phyloP scores from a whole-genome alignment of 2,888 invertebrate species.

The Drosophila aldrichi region DNA sequence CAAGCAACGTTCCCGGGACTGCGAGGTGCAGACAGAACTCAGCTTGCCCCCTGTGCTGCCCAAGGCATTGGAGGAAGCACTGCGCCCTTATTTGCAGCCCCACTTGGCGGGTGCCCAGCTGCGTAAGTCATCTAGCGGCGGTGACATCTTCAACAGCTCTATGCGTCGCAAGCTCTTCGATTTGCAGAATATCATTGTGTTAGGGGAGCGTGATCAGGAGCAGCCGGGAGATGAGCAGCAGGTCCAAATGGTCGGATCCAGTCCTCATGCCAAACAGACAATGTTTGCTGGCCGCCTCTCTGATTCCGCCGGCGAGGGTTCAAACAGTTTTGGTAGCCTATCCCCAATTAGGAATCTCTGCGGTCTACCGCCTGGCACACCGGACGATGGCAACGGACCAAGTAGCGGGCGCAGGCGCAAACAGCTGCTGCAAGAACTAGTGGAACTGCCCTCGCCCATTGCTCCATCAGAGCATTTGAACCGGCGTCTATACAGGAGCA shows the following conservation, averaged over 20 bases:
- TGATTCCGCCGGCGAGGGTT: constrained; percentile 79
- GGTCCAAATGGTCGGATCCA: constrained; percentile 65
- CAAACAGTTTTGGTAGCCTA: constrained; percentile 80
- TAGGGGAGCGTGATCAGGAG: constrained; percentile 53
- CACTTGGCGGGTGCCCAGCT: constrained; percentile 74
- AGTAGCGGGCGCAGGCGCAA: constrained; percentile 61
- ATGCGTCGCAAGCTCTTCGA: constrained; percentile 84
- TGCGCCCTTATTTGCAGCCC: constrained; percentile 87
- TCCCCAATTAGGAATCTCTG: constrained; percentile 83
- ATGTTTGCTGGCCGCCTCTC: constrained; percentile 78
- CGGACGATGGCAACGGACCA: constrained; percentile 51
- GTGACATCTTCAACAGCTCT: constrained; percentile 82
- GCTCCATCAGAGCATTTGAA: constrained; percentile 70
- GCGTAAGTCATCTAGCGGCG: constrained; percentile 22
- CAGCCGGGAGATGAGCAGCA: constrained; percentile 15
- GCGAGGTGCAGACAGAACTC: constrained; percentile 87
- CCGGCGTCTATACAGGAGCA: constrained; percentile 23
- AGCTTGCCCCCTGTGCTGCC: constrained; percentile 87
- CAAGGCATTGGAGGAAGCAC: constrained; percentile 86
- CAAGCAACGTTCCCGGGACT: constrained; percentile 80
- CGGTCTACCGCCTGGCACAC: constrained; percentile 65
- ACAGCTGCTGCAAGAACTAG: constrained; percentile 62
- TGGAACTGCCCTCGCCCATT: constrained; percentile 76
- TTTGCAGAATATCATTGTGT: constrained; percentile 72
- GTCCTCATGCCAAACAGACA: constrained; percentile 67